phyloP scores from a whole-genome alignment of 2,113 vertebrate genomes.

The Todiramphus saurophagus region DNA sequence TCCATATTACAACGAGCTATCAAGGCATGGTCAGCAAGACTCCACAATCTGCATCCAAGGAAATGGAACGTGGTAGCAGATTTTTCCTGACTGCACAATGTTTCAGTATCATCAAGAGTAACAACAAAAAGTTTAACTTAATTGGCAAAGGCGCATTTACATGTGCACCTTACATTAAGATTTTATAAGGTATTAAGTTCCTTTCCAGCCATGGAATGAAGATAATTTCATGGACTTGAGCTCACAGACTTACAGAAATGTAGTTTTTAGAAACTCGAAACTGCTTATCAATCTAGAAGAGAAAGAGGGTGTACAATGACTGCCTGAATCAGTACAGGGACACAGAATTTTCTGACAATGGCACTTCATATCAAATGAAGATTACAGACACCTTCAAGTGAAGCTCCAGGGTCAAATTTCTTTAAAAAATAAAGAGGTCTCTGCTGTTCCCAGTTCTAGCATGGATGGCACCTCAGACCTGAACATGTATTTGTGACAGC shows the following conservation, averaged over 20 bases:
- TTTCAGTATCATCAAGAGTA: background rate
- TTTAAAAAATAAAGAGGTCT: background rate
- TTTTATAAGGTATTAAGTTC: background rate
- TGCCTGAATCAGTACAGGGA: background rate
- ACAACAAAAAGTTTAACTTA: background rate
- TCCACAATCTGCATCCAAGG: constrained; percentile 85
- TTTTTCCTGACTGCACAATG: background rate
- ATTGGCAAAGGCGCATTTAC: background rate
- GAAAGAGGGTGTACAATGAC: background rate
- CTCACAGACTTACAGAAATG: background rate
- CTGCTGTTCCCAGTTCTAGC: background rate
- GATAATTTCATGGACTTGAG: background rate
- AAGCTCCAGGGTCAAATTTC: background rate
- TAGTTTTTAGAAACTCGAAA: background rate
- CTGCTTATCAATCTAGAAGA: background rate
- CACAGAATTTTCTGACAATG: background rate
- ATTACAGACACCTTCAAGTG: background rate
- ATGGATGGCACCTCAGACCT: background rate
- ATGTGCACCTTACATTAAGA: background rate
- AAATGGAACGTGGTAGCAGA: background rate
- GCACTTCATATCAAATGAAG: background rate
- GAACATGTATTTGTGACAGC: background rate
- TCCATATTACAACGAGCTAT: constrained; percentile 98
- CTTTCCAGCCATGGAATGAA: background rate
- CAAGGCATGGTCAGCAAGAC: constrained; percentile 90